A percentile compares a stretch with the other conserved stretches of the same genome.
phyloP scores from a whole-genome alignment of 1,140 invertebrate genomes.

The Drosophila melanica region DNA sequence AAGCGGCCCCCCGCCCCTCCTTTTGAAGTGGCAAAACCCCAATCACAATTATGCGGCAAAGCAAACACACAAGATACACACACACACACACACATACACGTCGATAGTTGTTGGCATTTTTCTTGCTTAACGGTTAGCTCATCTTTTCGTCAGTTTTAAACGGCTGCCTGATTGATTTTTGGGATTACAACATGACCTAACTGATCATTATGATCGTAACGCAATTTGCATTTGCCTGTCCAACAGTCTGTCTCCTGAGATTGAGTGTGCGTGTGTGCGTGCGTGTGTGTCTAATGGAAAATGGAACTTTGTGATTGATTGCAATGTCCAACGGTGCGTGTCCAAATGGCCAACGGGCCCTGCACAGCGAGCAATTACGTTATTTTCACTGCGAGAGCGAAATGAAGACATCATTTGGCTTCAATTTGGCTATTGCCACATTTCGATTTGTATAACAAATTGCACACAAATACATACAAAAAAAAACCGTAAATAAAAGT shows the following conservation, averaged over 20 bases:
- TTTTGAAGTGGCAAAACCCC: conserved; percentile 39
- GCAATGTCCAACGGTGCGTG: conserved; percentile 69
- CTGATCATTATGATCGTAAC: conserved; percentile 72
- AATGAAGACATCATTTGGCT: conserved; percentile 80
- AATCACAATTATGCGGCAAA: conserved; percentile 41
- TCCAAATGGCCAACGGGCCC: conserved; percentile 59
- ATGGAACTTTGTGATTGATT: conserved; percentile 72
- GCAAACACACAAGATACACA: conserved; percentile 27
- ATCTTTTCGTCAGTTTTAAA: conserved; percentile 60
- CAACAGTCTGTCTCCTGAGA: conserved; percentile 6
- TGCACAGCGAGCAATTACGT: conserved; percentile 58
- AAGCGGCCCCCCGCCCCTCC: not conserved
- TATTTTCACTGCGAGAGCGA: conserved; percentile 73
- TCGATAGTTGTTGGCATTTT: conserved; percentile 35
- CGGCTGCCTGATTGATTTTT: conserved; percentile 67
- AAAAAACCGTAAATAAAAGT: conserved; percentile 24
- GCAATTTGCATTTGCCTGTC: conserved; percentile 65
- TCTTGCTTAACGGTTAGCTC: conserved; percentile 50
- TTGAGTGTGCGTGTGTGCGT: not conserved
- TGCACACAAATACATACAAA: conserved; percentile 31
- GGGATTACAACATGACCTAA: conserved; percentile 68
- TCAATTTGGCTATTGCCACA: conserved; percentile 73
- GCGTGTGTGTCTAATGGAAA: conserved; percentile 45
- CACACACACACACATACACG: conserved; percentile 1
- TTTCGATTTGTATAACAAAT: conserved; percentile 69